Percentiles rank a stretch among this genome's conserved stretches.
These are phyloP conservation scores for Mungos mungo DNA, from an alignment of 2,113 vertebrate species.

Conservation along the genomic window DNA sequence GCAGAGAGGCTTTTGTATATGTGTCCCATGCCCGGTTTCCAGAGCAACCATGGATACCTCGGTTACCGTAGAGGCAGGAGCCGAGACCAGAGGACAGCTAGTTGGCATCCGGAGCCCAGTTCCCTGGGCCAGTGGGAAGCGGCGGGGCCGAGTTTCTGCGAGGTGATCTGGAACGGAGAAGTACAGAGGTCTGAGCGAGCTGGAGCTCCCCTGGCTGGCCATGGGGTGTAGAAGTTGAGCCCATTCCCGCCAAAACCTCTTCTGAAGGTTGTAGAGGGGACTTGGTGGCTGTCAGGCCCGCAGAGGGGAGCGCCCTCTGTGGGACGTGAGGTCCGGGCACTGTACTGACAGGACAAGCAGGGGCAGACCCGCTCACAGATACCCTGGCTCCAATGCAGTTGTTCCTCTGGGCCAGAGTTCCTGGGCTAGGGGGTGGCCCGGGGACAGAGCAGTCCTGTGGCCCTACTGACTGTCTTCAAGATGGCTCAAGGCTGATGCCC, in stretches of 20 bases:
- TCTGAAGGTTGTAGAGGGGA: background rate
- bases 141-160: background rate
- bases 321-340: background rate
- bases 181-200: background rate
- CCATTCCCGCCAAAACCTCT: background rate
- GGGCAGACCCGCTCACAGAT: background rate
- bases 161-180: background rate
- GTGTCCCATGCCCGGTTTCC: conserved; percentile 54
- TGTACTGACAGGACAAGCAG: background rate
- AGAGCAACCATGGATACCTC: conserved; percentile 34
- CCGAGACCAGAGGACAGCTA: conserved; percentile 35
- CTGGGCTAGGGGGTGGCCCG: background rate
- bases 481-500: background rate
- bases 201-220: background rate
- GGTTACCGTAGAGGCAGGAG: background rate
- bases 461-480: background rate
- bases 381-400: background rate
- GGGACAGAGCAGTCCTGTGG: background rate
- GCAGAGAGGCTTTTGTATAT: conserved; percentile 11
- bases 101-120: background rate
- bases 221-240: background rate
- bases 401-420: background rate
- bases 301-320: background rate
- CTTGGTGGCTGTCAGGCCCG: background rate
- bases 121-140: conserved; percentile 28